Base-by-base conservation (phyloP, 2,113 vertebrate genomes). In the Syngnathus typhle region DNA sequence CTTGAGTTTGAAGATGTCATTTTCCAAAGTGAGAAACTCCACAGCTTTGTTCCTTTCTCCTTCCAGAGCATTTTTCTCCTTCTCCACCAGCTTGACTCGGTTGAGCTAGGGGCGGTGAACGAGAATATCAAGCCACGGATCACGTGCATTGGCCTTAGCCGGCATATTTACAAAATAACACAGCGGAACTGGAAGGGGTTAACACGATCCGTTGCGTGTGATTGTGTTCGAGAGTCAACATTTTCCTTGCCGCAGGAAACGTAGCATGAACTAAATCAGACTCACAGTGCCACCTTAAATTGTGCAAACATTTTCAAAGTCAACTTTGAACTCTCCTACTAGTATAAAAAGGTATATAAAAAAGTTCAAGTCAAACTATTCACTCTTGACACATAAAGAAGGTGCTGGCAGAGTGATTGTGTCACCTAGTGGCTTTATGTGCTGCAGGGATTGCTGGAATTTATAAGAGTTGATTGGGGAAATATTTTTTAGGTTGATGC, bases 51-150 rank as follows among this genome's bases (percentile, higher is more conserved):
- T 97, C 88, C 89, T 98, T 74, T 99, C 96, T 23, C 84, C 94
- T 85, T 98, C 96, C 87, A 99, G 88, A 62, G 94, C 90, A 76
- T 96, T 94, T 73, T 98, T 99, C 89, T 98, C 96, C 80, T 95
- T 98, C 87, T 99, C 97, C 58, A 99, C 95, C 39, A 98, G 84
- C 80, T 99, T 99, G 65, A 98, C 94, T 84, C 96, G 90, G 79
- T 98, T 98, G 75, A 99, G 90, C 97, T 99, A 18, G 36, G 52
- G 60, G 62, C 47, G 11, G 76, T 43, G 16, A 19, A 12, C 16
- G 67, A n/a, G 41, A 6, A 49, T 37, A 49, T 39, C 16, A 37
- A 49, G 1, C 27, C 21, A 56, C 9, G n/a, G 12, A 55, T 59
- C 13, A 67, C 32, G 54, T 60, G 38, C 18, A 65, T 36, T 41